A percentile compares a stretch with the other conserved stretches of the same genome.
Conservation (phyloP, 2,113 vertebrate genomes). For the Anolis carolinensis region DNA sequence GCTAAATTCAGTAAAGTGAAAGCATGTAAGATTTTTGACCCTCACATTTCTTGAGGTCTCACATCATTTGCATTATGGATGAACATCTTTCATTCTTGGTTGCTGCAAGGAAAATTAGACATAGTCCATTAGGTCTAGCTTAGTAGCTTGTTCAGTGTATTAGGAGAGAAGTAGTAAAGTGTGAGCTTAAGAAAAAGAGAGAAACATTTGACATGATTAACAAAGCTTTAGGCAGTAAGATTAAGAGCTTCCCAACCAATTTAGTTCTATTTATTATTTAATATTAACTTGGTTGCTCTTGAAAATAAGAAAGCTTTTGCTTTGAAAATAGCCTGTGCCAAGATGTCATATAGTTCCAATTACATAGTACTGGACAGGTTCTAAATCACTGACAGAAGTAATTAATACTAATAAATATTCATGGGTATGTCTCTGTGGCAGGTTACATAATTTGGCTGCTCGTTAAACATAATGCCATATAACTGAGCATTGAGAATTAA, state of each 20-base stretch:
- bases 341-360: not conserved
- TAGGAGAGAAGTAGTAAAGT: not conserved
- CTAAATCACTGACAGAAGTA: constrained; percentile 8
- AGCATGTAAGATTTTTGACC: not conserved
- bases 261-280: not conserved
- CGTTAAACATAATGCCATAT: constrained; percentile 15
- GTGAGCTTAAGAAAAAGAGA: not conserved
- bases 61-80: not conserved
- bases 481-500: not conserved
- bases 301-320: not conserved
- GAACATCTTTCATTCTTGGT: not conserved
- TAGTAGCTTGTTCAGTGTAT: not conserved
- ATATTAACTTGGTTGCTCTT: not conserved
- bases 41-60: not conserved
- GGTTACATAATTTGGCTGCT: constrained; percentile 21
- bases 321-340: constrained; percentile 1
- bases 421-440: constrained; percentile 3
- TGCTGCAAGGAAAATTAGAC: not conserved
- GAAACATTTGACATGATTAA: not conserved
- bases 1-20: not conserved
- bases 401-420: constrained; percentile 34
- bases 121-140: not conserved
- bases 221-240: not conserved
- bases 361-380: not conserved
- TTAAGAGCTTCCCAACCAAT: not conserved